These are phyloP conservation scores for Scaptomyza cyrtandrae DNA, from an alignment of 2,888 invertebrate species.

Conservation along the genomic window DNA sequence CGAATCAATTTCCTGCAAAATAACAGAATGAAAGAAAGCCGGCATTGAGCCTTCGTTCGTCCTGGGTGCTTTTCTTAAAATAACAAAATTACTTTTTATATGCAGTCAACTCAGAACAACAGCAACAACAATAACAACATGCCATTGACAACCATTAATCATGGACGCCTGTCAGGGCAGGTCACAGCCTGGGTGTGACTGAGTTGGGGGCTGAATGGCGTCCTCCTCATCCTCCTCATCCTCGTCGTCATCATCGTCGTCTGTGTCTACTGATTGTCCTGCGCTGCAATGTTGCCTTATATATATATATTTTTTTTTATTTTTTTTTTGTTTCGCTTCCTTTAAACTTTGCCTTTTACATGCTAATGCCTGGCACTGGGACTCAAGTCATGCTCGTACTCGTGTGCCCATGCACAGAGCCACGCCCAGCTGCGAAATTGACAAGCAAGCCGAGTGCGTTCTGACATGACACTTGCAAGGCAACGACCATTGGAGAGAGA, in stretches of 20 bases:
- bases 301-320: not conserved
- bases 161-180: conserved; percentile 84
- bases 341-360: conserved; percentile 71
- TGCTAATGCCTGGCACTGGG: conserved; percentile 71
- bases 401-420: conserved; percentile 52
- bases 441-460: conserved; percentile 75
- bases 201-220: conserved; percentile 7
- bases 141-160: conserved; percentile 85
- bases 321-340: conserved; percentile 2
- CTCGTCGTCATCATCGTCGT: conserved; percentile 21
- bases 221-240: conserved; percentile 9
- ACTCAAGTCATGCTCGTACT: conserved; percentile 65
- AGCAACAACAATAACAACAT: conserved; percentile 58
- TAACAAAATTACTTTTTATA: conserved; percentile 80
- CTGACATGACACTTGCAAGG: conserved; percentile 78
- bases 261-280: conserved; percentile 67
- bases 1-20: conserved; percentile 79
- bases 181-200: conserved; percentile 46
- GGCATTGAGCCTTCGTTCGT: conserved; percentile 36
- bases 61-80: conserved; percentile 74
- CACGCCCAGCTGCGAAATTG: conserved; percentile 80
- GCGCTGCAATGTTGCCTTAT: conserved; percentile 61
- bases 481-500: conserved; percentile 20
- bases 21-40: conserved; percentile 24
- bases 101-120: conserved; percentile 57